These are phyloP conservation scores for Tyria jacobaeae DNA, from an alignment of 2,888 invertebrate genomes.

Conservation along the genomic window DNA sequence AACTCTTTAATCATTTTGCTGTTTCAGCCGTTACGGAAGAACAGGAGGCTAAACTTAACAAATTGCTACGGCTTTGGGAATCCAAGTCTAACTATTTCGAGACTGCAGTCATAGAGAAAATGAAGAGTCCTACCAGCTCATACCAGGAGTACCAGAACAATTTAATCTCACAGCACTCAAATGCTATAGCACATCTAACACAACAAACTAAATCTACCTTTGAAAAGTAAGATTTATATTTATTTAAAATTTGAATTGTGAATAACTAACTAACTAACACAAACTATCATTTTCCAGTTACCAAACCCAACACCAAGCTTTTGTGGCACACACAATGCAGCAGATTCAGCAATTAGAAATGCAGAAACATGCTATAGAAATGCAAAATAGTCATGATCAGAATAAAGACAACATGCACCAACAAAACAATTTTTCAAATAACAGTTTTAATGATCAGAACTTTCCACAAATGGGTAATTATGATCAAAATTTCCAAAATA, in stretches of 20 bases:
- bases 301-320: constrained; percentile 98
- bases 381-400: constrained; percentile 75
- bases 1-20: constrained; percentile 76
- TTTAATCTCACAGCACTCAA: constrained; percentile 92
- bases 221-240: constrained; percentile 86
- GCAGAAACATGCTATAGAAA: constrained; percentile 90
- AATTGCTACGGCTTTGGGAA: constrained; percentile 98
- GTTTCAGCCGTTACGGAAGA: constrained; percentile 93
- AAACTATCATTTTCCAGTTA: constrained; percentile 84
- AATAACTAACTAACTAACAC: constrained; percentile 9
- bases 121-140: constrained; percentile 95
- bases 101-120: constrained; percentile 92
- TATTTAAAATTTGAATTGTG: constrained; percentile 17
- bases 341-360: constrained; percentile 95
- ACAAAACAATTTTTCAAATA: constrained; percentile 70
- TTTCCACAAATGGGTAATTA: constrained; percentile 68
- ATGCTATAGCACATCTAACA: constrained; percentile 91
- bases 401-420: constrained; percentile 66
- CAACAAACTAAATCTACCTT: constrained; percentile 94
- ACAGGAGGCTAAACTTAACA: constrained; percentile 96
- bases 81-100: constrained; percentile 97
- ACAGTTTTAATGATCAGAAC: constrained; percentile 72
- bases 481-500: constrained; percentile 71
- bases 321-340: constrained; percentile 95
- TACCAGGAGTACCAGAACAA: constrained; percentile 96